Conservation (phyloP, 2,888 invertebrate species). For the Heterodera filipjevi region DNA sequence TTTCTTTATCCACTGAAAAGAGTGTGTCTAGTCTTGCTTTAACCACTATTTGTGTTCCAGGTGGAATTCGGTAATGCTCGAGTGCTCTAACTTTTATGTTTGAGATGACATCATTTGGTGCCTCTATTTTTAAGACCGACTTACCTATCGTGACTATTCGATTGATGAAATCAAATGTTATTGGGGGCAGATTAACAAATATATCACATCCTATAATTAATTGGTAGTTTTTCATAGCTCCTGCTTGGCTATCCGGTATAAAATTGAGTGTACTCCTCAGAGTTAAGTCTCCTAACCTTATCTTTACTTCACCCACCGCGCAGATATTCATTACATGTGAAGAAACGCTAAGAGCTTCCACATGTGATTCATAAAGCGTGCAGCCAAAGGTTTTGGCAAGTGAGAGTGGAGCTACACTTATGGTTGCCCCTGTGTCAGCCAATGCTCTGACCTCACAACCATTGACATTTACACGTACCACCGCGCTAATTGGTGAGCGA, state of each 20-base stretch:
- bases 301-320: neutral
- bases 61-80: neutral
- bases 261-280: neutral
- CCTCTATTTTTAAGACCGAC: neutral
- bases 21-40: neutral
- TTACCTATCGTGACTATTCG: neutral
- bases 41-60: neutral
- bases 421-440: slow-evolving; percentile 14
- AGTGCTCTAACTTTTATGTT: neutral
- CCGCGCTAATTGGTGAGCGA: neutral
- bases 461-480: neutral
- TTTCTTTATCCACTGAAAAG: neutral
- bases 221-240: neutral
- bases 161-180: neutral
- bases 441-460: neutral
- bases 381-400: neutral
- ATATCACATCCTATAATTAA: neutral
- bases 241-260: neutral
- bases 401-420: slow-evolving; percentile 7
- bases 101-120: neutral
- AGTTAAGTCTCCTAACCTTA: neutral
- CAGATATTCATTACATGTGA: neutral
- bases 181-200: neutral
- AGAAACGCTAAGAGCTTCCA: neutral
- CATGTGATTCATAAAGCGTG: neutral